These are phyloP conservation scores for Ascaphus truei DNA, from an alignment of 2,113 vertebrate genomes.

Conservation along the genomic window DNA sequence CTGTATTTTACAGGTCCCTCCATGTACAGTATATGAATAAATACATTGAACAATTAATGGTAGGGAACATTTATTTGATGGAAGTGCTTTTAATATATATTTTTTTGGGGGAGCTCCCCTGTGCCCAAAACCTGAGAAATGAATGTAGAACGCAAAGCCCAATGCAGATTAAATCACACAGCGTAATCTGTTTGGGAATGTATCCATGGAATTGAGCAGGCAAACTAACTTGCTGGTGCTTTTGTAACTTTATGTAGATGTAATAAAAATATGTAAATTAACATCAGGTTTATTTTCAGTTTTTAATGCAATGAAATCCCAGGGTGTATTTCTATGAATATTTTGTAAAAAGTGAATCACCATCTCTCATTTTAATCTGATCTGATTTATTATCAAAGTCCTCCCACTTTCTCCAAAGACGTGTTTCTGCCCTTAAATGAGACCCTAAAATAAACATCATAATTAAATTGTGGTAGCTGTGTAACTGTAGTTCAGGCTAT, in stretches of 20 bases:
- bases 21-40: not conserved
- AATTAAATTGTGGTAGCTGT: not conserved
- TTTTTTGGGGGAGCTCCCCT: not conserved
- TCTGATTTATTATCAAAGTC: conserved; percentile 17
- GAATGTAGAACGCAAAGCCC: conserved; percentile 12
- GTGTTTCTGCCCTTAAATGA: not conserved
- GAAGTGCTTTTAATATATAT: not conserved
- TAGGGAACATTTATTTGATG: not conserved
- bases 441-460: not conserved
- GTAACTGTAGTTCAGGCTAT: no score
- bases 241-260: conserved; percentile 34
- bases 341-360: conserved; percentile 2
- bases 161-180: conserved; percentile 13
- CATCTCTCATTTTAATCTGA: conserved; percentile 24
- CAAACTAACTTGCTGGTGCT: conserved; percentile 13
- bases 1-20: no score
- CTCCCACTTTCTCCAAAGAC: not conserved
- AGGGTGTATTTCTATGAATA: conserved; percentile 9
- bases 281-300: conserved; percentile 22
- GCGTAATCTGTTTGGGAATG: conserved; percentile 13
- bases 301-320: conserved; percentile 11
- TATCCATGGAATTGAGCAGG: conserved; percentile 1
- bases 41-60: not conserved
- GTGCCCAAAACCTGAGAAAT: not conserved
- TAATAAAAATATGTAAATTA: conserved; percentile 35